Evolutionary conservation across 2,113 vertebrate species (phyloP), one percentile per base, ranked within the genome.

Genomic region (Oxyura jamaicensis): DNA sequence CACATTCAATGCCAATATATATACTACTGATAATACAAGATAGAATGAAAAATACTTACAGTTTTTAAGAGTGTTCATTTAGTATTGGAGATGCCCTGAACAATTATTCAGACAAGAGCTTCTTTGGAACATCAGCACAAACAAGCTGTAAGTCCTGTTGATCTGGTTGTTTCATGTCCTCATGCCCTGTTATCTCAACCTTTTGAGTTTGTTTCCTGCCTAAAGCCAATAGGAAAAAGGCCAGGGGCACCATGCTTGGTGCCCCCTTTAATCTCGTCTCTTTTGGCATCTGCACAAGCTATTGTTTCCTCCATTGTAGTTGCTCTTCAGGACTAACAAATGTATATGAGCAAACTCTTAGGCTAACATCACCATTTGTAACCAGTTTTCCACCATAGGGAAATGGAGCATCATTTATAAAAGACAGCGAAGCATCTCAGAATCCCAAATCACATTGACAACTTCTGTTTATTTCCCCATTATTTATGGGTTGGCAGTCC

Each of bases 51-150:
- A 60, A 44, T 22, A 28, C n/a, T 71, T 58, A 59, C 9, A 5
- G 29, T 68, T 39, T 7, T 28, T 41, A 33, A 26, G 35, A 46
- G 25, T 23, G 18, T 17, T 62, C 33, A 17, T 25, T 39, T 28
- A 58, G 42, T 20, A 5, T 62, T 53, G 72, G 68, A 31, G 39
- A 13, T 59, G 53, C 33, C 16, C 53, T 33, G 36, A 31, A 48
- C 14, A 29, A 36, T 13, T 25, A 59, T 35, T 59, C 74, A 68
- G 35, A 50, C 9, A 48, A 44, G 39, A 35, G 48, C 21, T 90
- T 11, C 1, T 48, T 15, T 65, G 60, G 53, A 48, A 11, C 48
- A 48, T 31, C 36, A 29, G 22, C 0, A 0, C 41, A 50, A 6
- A 7, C 23, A 81, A 48, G 4, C 21, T 22, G 29, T 35, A 46